Conservation (phyloP, 1,140 invertebrate species). For the Diuraphis noxia region DNA sequence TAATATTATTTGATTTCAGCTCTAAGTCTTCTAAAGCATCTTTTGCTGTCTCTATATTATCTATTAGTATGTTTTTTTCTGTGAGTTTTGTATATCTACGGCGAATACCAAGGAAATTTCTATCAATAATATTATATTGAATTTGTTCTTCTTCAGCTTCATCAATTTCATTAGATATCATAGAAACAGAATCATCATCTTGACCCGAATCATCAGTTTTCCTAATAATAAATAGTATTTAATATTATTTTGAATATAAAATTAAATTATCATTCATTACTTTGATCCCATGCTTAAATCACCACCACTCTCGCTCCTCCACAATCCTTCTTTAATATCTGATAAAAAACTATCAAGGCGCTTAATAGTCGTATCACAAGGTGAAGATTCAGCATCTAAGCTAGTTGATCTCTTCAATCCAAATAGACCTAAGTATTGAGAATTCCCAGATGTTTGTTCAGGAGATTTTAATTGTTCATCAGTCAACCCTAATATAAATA, state of each 20-base stretch:
- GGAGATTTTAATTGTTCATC: slow-evolving; percentile 35
- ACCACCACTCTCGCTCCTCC: slow-evolving; percentile 18
- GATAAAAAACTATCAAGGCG: slow-evolving; percentile 49
- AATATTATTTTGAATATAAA: not conserved
- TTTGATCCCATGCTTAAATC: slow-evolving; percentile 13
- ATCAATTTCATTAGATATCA: slow-evolving; percentile 26
- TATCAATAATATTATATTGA: slow-evolving; percentile 16
- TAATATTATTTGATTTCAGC: not conserved
- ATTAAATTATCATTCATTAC: not conserved
- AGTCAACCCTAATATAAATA: slow-evolving; percentile 6
- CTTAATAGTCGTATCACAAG: slow-evolving; percentile 32
- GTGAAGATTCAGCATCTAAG: slow-evolving; percentile 42
- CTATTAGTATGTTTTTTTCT: not conserved
- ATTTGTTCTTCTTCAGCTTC: slow-evolving; percentile 33
- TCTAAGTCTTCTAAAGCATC: slow-evolving; percentile 38
- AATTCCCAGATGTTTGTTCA: slow-evolving; percentile 14
- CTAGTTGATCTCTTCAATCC: slow-evolving; percentile 40
- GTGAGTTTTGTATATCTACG: not conserved
- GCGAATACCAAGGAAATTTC: slow-evolving; percentile 33
- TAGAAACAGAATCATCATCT: slow-evolving; percentile 36
- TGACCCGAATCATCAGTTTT: slow-evolving; percentile 35
- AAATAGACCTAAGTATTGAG: slow-evolving; percentile 35
- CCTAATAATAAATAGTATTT: not conserved
- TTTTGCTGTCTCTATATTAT: slow-evolving; percentile 18
- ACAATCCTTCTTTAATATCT: slow-evolving; percentile 49